phyloP scores from a whole-genome alignment of 2,888 invertebrate species.

The Mechanitis messenoides region DNA sequence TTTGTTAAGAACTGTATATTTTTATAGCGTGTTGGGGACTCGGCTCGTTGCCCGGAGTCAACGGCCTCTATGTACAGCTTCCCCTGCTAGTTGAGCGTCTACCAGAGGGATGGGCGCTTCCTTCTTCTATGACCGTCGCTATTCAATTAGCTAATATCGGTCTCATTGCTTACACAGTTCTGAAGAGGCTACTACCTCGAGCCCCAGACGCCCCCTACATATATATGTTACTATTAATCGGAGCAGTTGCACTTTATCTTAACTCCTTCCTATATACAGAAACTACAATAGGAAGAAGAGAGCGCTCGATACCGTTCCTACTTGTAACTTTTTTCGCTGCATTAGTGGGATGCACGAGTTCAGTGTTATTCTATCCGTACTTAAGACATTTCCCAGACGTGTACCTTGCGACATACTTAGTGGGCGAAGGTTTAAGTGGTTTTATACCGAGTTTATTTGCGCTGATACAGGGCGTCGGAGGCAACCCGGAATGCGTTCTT shows the following conservation, averaged over 20 bases:
- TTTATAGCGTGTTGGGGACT: slow-evolving; percentile 84
- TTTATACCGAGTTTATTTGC: slow-evolving; percentile 87
- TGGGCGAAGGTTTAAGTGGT: slow-evolving; percentile 89
- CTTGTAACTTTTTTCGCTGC: slow-evolving; percentile 81
- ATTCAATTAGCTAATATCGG: slow-evolving; percentile 91
- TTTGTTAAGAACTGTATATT: too few relatives aligned
- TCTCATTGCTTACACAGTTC: slow-evolving; percentile 80
- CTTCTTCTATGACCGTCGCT: slow-evolving; percentile 88
- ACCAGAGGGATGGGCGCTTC: slow-evolving; percentile 92
- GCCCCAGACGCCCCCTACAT: slow-evolving; percentile 74
- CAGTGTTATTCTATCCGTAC: slow-evolving; percentile 90
- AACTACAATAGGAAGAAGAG: slow-evolving; percentile 66
- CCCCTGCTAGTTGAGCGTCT: slow-evolving; percentile 88
- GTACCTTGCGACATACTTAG: slow-evolving; percentile 87
- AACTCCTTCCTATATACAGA: slow-evolving; percentile 77
- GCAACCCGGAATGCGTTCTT: slow-evolving; percentile 73
- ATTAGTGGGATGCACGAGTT: slow-evolving; percentile 89
- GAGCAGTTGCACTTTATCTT: slow-evolving; percentile 73
- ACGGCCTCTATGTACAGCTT: slow-evolving; percentile 91
- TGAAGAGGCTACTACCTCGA: slow-evolving; percentile 62
- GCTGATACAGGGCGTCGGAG: slow-evolving; percentile 86
- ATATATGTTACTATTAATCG: slow-evolving; percentile 70
- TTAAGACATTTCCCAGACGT: slow-evolving; percentile 84
- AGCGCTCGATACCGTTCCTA: slow-evolving; percentile 78
- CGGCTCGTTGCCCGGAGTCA: slow-evolving; percentile 92